Evolutionary conservation across 2,888 invertebrate genomes (phyloP).

Genomic region (Drosophila dives): DNA sequence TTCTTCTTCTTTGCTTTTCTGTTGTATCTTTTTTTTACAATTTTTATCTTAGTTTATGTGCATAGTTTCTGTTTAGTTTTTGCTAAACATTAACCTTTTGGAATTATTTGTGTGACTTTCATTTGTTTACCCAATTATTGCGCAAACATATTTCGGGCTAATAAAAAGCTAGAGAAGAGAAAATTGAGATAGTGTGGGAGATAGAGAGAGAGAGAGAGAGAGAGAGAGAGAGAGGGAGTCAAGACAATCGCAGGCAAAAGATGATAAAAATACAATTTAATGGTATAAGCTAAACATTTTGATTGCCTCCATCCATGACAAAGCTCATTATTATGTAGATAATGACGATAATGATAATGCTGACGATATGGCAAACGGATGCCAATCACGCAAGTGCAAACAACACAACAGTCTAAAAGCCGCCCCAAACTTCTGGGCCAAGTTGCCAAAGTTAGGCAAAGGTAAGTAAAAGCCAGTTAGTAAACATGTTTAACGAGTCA

Average conservation of each 20-base stretch:
- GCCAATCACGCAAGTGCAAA: constrained; percentile 44
- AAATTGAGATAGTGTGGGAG: neutral
- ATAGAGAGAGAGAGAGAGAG: neutral
- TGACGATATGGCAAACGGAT: constrained; percentile 42
- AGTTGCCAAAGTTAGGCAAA: constrained; percentile 17
- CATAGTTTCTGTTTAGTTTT: constrained; percentile 34
- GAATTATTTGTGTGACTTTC: constrained; percentile 50
- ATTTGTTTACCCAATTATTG: constrained; percentile 65
- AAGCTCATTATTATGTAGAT: constrained; percentile 27
- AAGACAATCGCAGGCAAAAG: constrained; percentile 21
- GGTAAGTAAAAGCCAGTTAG: constrained; percentile 18
- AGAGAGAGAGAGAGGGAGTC: neutral
- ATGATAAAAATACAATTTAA: constrained; percentile 66
- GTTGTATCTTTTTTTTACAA: neutral
- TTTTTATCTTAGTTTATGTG: constrained; percentile 39
- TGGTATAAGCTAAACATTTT: constrained; percentile 66
- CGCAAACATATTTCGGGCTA: constrained; percentile 1
- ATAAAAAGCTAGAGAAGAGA: neutral
- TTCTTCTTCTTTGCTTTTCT: constrained; percentile 7
- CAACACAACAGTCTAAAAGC: constrained; percentile 12
- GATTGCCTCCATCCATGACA: constrained; percentile 52
- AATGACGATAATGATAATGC: constrained; percentile 29
- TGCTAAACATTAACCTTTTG: constrained; percentile 58
- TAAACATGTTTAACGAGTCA: constrained; percentile 32
- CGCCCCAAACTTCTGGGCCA: neutral